A percentile compares a stretch with the other conserved stretches of the same genome.
Evolutionary conservation across 2,113 vertebrate species (phyloP).

Genomic region (Scartelaos histophorus): DNA sequence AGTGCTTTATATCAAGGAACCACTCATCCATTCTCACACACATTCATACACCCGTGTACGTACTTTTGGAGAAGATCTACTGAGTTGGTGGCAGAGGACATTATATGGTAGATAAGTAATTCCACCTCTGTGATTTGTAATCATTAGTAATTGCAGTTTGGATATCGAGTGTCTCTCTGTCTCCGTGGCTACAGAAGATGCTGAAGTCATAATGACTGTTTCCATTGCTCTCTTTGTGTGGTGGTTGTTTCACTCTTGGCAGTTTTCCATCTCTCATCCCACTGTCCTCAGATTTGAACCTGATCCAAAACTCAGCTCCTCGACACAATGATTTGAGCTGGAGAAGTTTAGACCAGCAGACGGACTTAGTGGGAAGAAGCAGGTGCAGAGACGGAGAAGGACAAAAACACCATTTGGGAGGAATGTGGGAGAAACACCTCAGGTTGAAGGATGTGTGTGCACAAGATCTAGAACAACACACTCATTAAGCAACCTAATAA

Average conservation of each 20-base stretch:
- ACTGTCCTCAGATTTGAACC: not conserved
- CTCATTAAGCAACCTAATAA: not conserved
- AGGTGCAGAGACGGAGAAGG: constrained; percentile 3
- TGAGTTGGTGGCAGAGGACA: too few relatives aligned
- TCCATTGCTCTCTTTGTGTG: not conserved
- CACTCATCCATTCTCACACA: too few relatives aligned
- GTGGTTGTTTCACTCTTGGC: not conserved
- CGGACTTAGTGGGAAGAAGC: constrained; percentile 11
- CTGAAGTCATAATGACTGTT: not conserved
- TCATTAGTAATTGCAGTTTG: not conserved
- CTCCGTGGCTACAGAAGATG: not conserved
- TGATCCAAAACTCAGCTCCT: not conserved
- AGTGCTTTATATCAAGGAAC: too few relatives aligned
- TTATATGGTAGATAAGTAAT: too few relatives aligned
- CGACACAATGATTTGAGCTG: not conserved
- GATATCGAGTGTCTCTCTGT: not conserved
- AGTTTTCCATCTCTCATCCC: not conserved
- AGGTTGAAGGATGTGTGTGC: not conserved
- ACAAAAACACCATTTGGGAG: constrained; percentile 1
- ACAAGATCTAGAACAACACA: not conserved
- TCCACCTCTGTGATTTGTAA: not conserved
- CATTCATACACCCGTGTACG: too few relatives aligned
- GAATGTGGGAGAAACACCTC: constrained; percentile 4
- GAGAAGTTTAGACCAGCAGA: not conserved
- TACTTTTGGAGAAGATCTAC: too few relatives aligned